These are phyloP conservation scores for Cistogaster globosa DNA, from an alignment of 2,888 invertebrate genomes.

Conservation along the genomic window DNA sequence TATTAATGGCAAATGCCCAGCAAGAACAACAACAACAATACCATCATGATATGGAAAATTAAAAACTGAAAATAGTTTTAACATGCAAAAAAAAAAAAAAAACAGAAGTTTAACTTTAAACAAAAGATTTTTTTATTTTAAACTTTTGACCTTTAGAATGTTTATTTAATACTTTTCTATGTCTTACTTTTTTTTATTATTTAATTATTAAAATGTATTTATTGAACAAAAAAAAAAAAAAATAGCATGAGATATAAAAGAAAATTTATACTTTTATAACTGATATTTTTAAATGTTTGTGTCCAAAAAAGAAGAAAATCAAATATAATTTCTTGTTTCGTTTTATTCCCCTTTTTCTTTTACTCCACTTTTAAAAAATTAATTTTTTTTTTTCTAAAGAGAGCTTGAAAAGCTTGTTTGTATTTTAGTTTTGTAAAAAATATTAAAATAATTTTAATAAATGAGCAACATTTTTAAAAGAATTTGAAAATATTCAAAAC, in stretches of 20 bases:
- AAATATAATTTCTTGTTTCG: not conserved
- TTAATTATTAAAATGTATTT: constrained; percentile 41
- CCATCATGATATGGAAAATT: constrained; percentile 32
- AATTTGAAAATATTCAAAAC: not conserved
- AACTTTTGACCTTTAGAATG: constrained; percentile 13
- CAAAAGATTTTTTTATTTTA: not conserved
- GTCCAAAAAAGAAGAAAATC: not conserved
- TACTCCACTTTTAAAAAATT: not conserved
- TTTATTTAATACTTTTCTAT: constrained; percentile 43
- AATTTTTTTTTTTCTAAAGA: not conserved
- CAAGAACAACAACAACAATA: constrained; percentile 33
- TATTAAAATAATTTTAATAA: not conserved
- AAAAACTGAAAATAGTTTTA: not conserved
- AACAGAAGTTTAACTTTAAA: not conserved
- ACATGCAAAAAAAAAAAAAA: too few relatives aligned
- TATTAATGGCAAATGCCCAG: constrained; percentile 75
- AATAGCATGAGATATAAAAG: constrained; percentile 6
- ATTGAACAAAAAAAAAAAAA: constrained; percentile 28
- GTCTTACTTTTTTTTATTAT: constrained; percentile 11
- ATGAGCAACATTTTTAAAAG: constrained; percentile 19
- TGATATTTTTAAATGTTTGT: constrained; percentile 3
- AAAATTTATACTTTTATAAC: not conserved
- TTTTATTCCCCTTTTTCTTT: not conserved
- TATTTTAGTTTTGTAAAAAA: constrained; percentile 6
- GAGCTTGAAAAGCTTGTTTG: constrained; percentile 21